phyloP scores from a whole-genome alignment of 2,113 vertebrate genomes.

The Zosterops japonicus region DNA sequence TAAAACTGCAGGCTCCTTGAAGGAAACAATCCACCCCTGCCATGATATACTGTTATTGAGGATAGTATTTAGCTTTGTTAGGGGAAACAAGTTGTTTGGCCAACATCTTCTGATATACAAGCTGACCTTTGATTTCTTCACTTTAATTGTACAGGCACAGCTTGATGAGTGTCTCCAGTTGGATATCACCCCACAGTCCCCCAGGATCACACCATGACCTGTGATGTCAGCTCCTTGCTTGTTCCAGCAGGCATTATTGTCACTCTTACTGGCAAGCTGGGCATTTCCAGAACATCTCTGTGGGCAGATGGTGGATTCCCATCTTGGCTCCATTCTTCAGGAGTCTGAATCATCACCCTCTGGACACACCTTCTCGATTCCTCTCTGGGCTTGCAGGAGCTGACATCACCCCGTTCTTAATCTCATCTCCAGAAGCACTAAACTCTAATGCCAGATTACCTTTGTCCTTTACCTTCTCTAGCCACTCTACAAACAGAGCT shows the following conservation, averaged over 20 bases:
- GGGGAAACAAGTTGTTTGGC: not conserved
- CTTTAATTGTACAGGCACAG: not conserved
- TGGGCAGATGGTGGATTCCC: not conserved
- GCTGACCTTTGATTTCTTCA: not conserved
- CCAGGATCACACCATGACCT: not conserved
- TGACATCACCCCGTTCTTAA: not conserved
- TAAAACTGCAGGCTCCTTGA: not conserved
- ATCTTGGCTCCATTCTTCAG: not conserved
- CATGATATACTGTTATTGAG: not conserved
- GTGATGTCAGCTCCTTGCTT: accelerated
- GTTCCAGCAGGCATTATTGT: not conserved
- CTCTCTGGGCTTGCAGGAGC: not conserved
- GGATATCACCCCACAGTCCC: not conserved
- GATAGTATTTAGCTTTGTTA: not conserved
- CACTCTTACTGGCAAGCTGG: not conserved
- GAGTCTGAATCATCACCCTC: not conserved
- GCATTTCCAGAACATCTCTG: not conserved
- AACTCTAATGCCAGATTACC: not conserved
- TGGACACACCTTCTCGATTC: not conserved
- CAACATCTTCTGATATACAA: not conserved
- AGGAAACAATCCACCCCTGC: not conserved
- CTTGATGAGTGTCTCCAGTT: not conserved
- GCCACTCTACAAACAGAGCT: not conserved
- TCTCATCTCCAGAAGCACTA: not conserved
- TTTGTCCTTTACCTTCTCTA: not conserved